Evolutionary conservation across 2,797 vertebrate species (phyloP), one percentile per base, ranked within the genome.

Genomic region (Pempheris klunzingeri): DNA sequence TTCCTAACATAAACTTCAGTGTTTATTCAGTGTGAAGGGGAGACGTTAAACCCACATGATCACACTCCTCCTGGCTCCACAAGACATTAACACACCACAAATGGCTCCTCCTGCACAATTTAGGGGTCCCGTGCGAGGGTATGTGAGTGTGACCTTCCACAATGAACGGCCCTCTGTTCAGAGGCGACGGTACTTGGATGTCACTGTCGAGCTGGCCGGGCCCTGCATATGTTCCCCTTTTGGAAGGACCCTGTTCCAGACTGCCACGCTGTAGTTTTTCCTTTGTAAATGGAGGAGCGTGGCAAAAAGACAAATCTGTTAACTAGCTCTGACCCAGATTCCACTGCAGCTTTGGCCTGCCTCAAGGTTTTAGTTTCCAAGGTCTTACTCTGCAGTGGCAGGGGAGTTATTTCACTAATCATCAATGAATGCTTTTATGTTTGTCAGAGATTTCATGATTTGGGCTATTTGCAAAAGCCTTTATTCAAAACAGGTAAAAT

Each of bases 241-340:
- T 71, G 68, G 69, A 81, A 47, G 49, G 72, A 86, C 79, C 73
- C 63, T 58, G 54, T 88, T 92, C 89, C 88, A 91, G 84, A 84
- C 83, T 91, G 90, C 88, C 92, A 92, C 85, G 88, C 86, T 87
- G 89, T 88, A 88, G 84, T 91, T 90, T 91, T 92, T 77, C 86
- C 77, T 82, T 80, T 81, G 78, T 86, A 85, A 88, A 87, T 59
- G 55, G 62, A 74, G 77, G 57, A 82, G 74, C 63, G 30, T 65
- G 78, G 74, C 87, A 78, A 50, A 86, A 78, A 82, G 74, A 80
- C 76, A 88, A 88, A 89, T 90, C 81, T 90, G 84, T 88, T 90
- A 90, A 91, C 77, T 80, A 89, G 84, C 84, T 88, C 81, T 92
- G 90, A 93, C 92, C 91, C 85, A 92, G 71, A 92, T 94, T 94